These are phyloP conservation scores for Agelaius phoeniceus DNA, from an alignment of 2,113 vertebrate species.

Conservation along the genomic window DNA sequence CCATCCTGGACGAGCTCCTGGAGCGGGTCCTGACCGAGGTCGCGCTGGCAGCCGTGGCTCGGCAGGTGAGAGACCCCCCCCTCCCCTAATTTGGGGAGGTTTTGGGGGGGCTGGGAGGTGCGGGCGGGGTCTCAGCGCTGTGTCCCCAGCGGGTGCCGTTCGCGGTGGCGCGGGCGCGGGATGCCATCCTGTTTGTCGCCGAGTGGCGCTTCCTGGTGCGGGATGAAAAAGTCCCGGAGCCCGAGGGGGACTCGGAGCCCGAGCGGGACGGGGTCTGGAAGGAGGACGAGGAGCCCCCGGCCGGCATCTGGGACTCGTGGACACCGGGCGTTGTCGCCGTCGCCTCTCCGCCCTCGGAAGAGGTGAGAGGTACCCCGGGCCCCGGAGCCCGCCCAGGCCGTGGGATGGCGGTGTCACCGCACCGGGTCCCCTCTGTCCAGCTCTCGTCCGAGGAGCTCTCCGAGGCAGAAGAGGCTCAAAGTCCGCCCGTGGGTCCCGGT, in stretches of 20 bases:
- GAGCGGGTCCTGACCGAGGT: conserved; percentile 65
- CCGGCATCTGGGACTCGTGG: conserved; percentile 71
- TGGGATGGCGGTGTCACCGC: neutral
- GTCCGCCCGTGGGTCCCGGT: rapidly evolving
- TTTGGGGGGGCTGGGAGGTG: rapidly evolving
- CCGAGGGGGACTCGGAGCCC: neutral
- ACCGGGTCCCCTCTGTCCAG: neutral
- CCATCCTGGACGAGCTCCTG: conserved; percentile 75
- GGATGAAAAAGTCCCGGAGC: conserved; percentile 74
- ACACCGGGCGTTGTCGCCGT: conserved; percentile 71
- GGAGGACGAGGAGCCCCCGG: conserved; percentile 72
- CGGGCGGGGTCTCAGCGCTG: neutral
- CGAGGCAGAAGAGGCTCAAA: rapidly evolving
- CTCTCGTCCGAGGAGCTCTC: neutral
- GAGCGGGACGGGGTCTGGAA: neutral
- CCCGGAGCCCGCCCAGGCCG: neutral
- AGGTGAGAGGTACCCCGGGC: conserved; percentile 22
- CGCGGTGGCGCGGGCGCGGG: conserved; percentile 69
- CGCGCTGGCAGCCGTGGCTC: conserved; percentile 49
- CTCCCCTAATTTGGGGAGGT: neutral
- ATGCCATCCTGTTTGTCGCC: conserved; percentile 66
- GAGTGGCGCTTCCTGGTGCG: conserved; percentile 74
- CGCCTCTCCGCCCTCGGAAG: rapidly evolving
- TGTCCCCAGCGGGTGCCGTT: conserved; percentile 74
- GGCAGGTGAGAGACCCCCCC: neutral